Evolutionary conservation across 2,888 invertebrate genomes (phyloP).

Genomic region (Busseola fusca): DNA sequence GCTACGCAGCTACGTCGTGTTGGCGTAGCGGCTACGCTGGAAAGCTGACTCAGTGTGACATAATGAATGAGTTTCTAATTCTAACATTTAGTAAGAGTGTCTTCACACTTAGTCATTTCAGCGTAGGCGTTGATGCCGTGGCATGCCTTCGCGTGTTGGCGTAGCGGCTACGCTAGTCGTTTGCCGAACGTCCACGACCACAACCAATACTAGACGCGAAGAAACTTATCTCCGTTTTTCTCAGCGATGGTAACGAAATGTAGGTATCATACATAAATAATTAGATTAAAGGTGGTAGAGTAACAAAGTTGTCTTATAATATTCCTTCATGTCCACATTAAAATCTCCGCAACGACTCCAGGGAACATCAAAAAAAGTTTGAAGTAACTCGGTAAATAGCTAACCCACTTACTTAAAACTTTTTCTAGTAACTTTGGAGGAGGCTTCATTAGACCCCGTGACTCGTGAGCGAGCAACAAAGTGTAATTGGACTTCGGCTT

Average conservation of each 20-base stretch:
- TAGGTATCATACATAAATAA: neutral
- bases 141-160: neutral
- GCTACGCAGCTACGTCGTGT: neutral
- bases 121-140: neutral
- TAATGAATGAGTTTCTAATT: constrained; percentile 1
- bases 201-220: neutral
- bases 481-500: constrained; percentile 68
- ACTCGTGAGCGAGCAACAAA: constrained; percentile 75
- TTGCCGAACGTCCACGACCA: neutral
- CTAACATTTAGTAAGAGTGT: neutral
- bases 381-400: constrained; percentile 34
- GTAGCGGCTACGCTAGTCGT: neutral
- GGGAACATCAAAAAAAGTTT: constrained; percentile 17
- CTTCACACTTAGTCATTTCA: neutral
- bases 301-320: neutral
- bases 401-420: constrained; percentile 60
- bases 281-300: neutral
- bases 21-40: neutral
- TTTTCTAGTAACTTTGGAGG: constrained; percentile 54
- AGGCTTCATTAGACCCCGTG: constrained; percentile 74
- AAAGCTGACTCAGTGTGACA: no score
- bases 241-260: neutral
- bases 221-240: neutral
- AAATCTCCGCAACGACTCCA: neutral
- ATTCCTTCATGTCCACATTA: neutral